These are phyloP conservation scores for Diuraphis noxia DNA, from an alignment of 1,140 invertebrate species.

Conservation along the genomic window DNA sequence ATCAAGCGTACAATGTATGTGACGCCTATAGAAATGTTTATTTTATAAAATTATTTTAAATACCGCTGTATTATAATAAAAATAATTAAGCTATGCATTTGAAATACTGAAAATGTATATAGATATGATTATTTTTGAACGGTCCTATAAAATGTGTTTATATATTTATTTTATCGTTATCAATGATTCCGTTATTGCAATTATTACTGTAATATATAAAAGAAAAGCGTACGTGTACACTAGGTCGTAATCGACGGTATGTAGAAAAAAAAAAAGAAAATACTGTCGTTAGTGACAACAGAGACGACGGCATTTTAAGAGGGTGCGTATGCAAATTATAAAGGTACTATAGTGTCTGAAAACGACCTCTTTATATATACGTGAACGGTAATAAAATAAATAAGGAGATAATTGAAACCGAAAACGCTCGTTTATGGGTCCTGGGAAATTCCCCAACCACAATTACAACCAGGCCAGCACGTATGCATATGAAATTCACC, in stretches of 20 bases:
- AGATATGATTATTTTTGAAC: not conserved
- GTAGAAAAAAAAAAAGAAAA: not conserved
- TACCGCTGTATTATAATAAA: not conserved
- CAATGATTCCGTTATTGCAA: not conserved
- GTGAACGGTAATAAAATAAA: slow-evolving; percentile 53
- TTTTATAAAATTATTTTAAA: not conserved
- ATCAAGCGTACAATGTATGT: not conserved
- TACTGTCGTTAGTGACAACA: slow-evolving; percentile 39
- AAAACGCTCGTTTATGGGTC: slow-evolving; percentile 51
- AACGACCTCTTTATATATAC: slow-evolving; percentile 52
- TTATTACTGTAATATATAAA: slow-evolving; percentile 12
- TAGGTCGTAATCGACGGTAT: slow-evolving; percentile 1
- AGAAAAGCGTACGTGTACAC: not conserved
- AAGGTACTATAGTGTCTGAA: slow-evolving; percentile 51
- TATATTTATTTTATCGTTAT: slow-evolving; percentile 4
- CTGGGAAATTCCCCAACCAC: slow-evolving; percentile 49
- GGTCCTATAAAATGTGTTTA: not conserved
- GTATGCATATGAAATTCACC: slow-evolving; percentile 43
- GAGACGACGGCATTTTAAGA: slow-evolving; percentile 44
- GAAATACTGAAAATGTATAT: not conserved
- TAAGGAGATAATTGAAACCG: slow-evolving; percentile 54
- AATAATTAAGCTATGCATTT: too few relatives aligned
- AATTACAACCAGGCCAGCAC: slow-evolving; percentile 44
- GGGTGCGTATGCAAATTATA: slow-evolving; percentile 52
- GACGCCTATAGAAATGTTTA: not conserved